Evolutionary conservation across 2,888 invertebrate genomes (phyloP).

Genomic region (Taenaris catops): DNA sequence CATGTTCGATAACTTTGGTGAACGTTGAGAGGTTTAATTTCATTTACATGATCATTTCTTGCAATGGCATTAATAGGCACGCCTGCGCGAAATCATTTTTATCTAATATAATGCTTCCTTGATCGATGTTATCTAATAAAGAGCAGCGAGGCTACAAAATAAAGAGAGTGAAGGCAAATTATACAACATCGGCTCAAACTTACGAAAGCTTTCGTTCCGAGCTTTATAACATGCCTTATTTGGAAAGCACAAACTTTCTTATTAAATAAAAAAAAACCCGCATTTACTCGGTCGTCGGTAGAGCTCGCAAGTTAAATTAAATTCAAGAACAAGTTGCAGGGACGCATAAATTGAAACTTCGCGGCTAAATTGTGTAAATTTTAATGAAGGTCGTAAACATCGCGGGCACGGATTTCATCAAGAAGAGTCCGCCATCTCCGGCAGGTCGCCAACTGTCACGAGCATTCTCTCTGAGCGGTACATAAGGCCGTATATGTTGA

Average conservation of each 20-base stretch:
- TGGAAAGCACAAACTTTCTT: slow-evolving; percentile 14
- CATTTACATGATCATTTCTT: no score
- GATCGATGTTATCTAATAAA: no score
- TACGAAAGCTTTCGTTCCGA: background rate
- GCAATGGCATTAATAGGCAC: no score
- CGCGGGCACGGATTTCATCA: slow-evolving; percentile 20
- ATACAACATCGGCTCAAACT: background rate
- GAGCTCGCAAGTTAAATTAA: slow-evolving; percentile 14
- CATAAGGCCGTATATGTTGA: no score
- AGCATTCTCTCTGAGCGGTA: no score
- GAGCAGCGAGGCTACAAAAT: no score
- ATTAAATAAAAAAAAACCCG: slow-evolving; percentile 18
- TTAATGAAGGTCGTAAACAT: slow-evolving; percentile 21
- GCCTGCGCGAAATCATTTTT: no score
- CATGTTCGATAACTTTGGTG: no score
- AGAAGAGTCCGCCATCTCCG: no score
- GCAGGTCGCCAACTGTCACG: no score
- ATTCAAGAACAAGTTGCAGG: slow-evolving; percentile 11
- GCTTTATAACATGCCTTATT: slow-evolving; percentile 4
- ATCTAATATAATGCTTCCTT: no score
- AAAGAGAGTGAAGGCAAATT: background rate
- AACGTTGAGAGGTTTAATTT: no score
- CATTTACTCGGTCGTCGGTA: slow-evolving; percentile 13
- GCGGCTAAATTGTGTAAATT: slow-evolving; percentile 15
- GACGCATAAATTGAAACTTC: slow-evolving; percentile 14